Conservation (phyloP, 2,113 vertebrate species). For the Aramus guarauna region DNA sequence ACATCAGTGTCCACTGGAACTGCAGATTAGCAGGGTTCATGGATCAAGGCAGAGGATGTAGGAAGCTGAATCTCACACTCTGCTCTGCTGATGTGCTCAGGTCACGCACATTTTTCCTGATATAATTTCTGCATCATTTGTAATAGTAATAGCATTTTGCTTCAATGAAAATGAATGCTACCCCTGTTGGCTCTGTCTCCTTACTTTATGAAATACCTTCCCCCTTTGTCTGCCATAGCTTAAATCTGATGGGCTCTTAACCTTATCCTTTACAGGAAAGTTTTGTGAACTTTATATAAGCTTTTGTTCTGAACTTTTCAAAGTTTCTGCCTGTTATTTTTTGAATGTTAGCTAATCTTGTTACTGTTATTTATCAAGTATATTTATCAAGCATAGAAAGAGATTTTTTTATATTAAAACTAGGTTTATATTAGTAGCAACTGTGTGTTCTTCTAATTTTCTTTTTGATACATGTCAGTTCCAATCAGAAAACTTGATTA, state of each 20-base stretch:
- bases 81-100: not conserved
- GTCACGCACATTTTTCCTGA: not conserved
- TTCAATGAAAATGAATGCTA: not conserved
- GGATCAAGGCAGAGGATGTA: not conserved
- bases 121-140: not conserved
- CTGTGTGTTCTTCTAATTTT: slow-evolving; percentile 55
- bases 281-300: not conserved
- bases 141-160: not conserved
- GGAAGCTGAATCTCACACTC: not conserved
- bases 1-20: not conserved
- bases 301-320: not conserved
- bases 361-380: not conserved
- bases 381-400: not conserved
- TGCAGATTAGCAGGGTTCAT: not conserved
- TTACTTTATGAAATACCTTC: not conserved
- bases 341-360: not conserved
- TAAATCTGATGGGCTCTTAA: not conserved
- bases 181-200: not conserved
- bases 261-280: not conserved
- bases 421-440: slow-evolving; percentile 32
- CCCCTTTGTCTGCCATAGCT: not conserved
- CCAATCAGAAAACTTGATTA: slow-evolving; percentile 31
- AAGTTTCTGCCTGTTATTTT: not conserved
- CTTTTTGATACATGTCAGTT: slow-evolving; percentile 53
- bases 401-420: not conserved